Percentiles rank a stretch among this genome's conserved stretches.
Evolutionary conservation across 37 sponge, comb jelly and placozoan genomes (phyloP).

Genomic region (Cliona cf. orientalis): DNA sequence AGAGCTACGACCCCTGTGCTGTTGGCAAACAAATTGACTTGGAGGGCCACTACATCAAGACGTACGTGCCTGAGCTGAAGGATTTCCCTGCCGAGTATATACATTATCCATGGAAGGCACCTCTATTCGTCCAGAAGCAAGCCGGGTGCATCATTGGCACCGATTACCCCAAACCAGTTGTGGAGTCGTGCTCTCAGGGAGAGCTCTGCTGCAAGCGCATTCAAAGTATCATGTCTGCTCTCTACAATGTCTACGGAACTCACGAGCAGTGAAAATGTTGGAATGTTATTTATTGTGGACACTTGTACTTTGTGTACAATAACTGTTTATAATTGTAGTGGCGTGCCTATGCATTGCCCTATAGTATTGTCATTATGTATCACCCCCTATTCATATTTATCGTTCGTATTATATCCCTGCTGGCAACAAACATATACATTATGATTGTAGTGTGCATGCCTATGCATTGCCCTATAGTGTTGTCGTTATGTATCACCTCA

Average conservation of each 20-base stretch:
- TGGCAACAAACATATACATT: too few species aligned
- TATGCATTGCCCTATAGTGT: neutral
- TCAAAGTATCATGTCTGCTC: conserved; percentile 42
- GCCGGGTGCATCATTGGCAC: conserved; percentile 85
- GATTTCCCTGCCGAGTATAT: conserved; percentile 83
- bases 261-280: neutral
- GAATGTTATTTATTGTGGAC: neutral
- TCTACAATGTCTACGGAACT: conserved; percentile 43
- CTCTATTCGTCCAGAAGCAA: conserved; percentile 64
- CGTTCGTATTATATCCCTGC: neutral
- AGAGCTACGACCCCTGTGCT: conserved; percentile 57
- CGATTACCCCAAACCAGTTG: conserved; percentile 87
- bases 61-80: conserved; percentile 74
- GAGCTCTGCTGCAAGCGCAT: conserved; percentile 75
- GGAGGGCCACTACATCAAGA: conserved; percentile 79
- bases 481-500: neutral
- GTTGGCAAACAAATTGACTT: conserved; percentile 82
- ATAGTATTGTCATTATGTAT: neutral
- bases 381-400: neutral
- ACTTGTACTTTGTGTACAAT: too few species aligned
- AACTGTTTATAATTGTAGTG: neutral
- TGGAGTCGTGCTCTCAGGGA: conserved; percentile 54
- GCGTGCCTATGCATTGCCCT: neutral
- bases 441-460: neutral
- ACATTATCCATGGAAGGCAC: conserved; percentile 91